Percentiles rank a stretch among this genome's conserved stretches.
These are phyloP conservation scores for Percopsis transmontana DNA, from an alignment of 2,113 vertebrate species.

Conservation along the genomic window DNA sequence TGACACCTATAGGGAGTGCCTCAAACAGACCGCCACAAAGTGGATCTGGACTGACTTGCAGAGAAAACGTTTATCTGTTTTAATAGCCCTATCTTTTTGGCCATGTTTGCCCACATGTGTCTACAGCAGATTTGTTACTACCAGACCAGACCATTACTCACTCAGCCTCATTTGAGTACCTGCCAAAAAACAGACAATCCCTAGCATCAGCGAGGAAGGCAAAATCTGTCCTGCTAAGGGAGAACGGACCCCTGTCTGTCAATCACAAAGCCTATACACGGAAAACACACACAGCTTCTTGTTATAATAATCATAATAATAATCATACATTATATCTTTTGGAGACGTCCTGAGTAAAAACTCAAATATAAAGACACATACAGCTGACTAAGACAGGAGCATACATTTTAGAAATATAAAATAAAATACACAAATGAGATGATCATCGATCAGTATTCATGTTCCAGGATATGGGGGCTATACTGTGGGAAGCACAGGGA, in stretches of 20 bases:
- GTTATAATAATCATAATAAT: constrained; percentile 24
- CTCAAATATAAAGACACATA: too few species aligned
- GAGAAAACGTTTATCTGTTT: too few species aligned
- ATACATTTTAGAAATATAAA: too few species aligned
- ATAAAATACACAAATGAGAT: too few species aligned
- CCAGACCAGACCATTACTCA: constrained; percentile 1
- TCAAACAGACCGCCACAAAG: too few species aligned
- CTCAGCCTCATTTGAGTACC: constrained; percentile 12
- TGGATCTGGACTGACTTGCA: too few species aligned
- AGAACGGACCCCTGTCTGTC: constrained; percentile 22
- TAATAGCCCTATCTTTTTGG: background rate
- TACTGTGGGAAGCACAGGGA: constrained; percentile 1
- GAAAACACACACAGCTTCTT: constrained; percentile 21
- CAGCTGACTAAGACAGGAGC: too few species aligned
- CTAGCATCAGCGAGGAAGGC: constrained; percentile 26
- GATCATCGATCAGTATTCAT: too few species aligned
- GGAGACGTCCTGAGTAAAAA: too few species aligned
- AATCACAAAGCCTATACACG: constrained; percentile 39
- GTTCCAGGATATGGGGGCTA: too few species aligned
- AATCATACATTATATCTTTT: too few species aligned
- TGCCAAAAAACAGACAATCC: constrained; percentile 34
- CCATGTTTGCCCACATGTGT: background rate
- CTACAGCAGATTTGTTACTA: constrained; percentile 16
- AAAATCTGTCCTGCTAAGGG: constrained; percentile 33
- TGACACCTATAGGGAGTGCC: too few species aligned